Percentiles rank a stretch among this genome's conserved stretches.
Evolutionary conservation across 2,888 invertebrate genomes (phyloP).

Genomic region (Netelia fuscicornis): DNA sequence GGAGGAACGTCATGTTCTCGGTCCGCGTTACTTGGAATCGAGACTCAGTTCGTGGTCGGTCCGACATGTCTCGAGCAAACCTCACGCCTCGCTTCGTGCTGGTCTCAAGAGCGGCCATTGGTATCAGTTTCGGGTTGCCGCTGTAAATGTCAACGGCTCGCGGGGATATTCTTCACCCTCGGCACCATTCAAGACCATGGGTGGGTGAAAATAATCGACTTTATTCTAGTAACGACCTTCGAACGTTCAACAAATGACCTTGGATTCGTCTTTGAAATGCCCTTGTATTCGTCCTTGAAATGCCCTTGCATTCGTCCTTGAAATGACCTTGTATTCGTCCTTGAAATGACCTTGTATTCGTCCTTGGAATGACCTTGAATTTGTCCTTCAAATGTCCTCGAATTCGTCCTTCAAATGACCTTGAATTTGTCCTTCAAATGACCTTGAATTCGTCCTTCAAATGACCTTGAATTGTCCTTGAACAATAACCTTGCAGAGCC

Average conservation of each 20-base stretch:
- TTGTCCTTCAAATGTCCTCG: too few relatives aligned
- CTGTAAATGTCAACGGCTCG: slow-evolving; percentile 90
- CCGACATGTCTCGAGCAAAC: slow-evolving; percentile 84
- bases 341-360: neutral
- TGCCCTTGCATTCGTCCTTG: too few relatives aligned
- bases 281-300: too few relatives aligned
- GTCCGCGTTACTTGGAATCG: slow-evolving; percentile 88
- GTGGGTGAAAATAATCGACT: slow-evolving; percentile 55
- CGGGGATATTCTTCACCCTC: slow-evolving; percentile 89
- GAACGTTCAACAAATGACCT: too few relatives aligned
- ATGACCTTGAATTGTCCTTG: too few relatives aligned
- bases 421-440: too few relatives aligned
- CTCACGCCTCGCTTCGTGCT: slow-evolving; percentile 86
- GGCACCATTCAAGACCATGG: slow-evolving; percentile 86
- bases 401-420: too few relatives aligned
- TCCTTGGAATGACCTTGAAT: neutral
- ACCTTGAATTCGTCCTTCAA: too few relatives aligned
- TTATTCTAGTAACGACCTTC: too few relatives aligned
- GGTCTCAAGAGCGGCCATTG: slow-evolving; percentile 89
- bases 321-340: neutral
- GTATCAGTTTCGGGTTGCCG: slow-evolving; percentile 93
- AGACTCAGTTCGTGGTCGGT: slow-evolving; percentile 89
- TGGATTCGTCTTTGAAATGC: too few relatives aligned
- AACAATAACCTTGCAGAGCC: slow-evolving; percentile 84
- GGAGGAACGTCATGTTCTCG: slow-evolving; percentile 90